Evolutionary conservation across 1,140 invertebrate genomes (phyloP), one percentile per base, ranked within the genome.

Genomic region (Amyelois transitella): DNA sequence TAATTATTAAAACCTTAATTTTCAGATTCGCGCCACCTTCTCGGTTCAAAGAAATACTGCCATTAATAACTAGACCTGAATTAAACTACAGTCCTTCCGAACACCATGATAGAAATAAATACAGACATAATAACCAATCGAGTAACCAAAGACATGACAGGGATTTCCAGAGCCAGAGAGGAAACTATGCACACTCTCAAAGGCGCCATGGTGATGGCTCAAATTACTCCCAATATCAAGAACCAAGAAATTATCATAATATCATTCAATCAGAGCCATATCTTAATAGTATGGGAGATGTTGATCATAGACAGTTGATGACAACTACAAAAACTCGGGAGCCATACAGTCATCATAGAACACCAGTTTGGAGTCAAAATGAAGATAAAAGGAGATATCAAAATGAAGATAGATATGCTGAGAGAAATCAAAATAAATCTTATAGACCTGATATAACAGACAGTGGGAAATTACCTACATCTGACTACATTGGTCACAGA

Each of bases 251-350:
- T 32, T 70, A 60, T 51, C 74, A 72, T 64, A 48, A 72, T 21
- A 59, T 61, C 20, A 49, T 45, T 47, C 51, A 57, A 61, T 51
- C 38, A 60, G 67, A 76, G 32, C 22, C 50, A 38, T 58, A 32
- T 55, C 68, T 78, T 22, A 85, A 85, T 53, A 82, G 65, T 47
- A 76, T 78, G 69, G 81, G 78, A 8, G 79, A 85, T 69, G 49
- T 85, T 14, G 81, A 85, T 60, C 71, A 82, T 19, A 66, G 81
- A 43, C 75, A 78, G 47, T 45, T 18, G 19, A 24, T 43, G 7
- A 18, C 51, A 19, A 14, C 44, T 43, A 28, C 54, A 18, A 51
- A 51, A 25, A 8, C 18, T 28, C 22, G 48, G 49, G 53, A 50
- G 12, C 17, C 55, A 45, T 64, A 45, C 49, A 55, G 21, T 38